Evolutionary conservation across 2,113 vertebrate species (phyloP), one percentile per base, ranked within the genome.

Genomic region (Amphilophus citrinellus): DNA sequence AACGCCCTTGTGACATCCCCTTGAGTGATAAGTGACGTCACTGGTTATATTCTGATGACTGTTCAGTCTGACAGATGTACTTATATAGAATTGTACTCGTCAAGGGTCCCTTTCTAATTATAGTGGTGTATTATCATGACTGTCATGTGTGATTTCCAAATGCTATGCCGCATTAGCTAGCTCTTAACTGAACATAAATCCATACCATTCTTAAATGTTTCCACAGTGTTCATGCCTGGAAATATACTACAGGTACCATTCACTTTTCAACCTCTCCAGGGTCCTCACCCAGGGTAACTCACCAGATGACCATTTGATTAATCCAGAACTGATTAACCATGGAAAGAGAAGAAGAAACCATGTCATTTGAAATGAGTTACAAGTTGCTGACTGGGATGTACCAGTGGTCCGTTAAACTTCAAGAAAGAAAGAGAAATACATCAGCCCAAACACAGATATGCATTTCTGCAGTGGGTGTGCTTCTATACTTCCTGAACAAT

Each of bases 81-180:
- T 83, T 61, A 87, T 83, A 83, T 59, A 53, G 78, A 76, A 84
- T 60, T 35, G 17, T 82, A 84, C 87, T 90, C 80, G 84, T 94
- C 87, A 87, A 91, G 56, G 85, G 87, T 89, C 89, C 88, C 76
- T 37, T 79, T 88, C 84, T 93, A 94, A 94, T 92, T 94, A 94
- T 89, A 90, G 92, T 84, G 77, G 57, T 80, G 85, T 88, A 92
- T 93, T 94, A 89, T 79, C 84, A 42, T 65, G 53, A 87, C 84
- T 84, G 85, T 90, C 91, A 87, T 84, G 71, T 90, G 82, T 92
- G 90, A 92, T 91, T 86, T 87, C 82, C 68, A 86, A 82, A 86
- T 66, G 86, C 82, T 81, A 73, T 84, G 75, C 71, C 61, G 73
- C 87, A 82, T 90, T 84, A 84, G 87, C 62, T 84, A 88, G 79